Evolutionary conservation across 2,113 vertebrate genomes (phyloP).

Genomic region (Gracilinanus agilis): DNA sequence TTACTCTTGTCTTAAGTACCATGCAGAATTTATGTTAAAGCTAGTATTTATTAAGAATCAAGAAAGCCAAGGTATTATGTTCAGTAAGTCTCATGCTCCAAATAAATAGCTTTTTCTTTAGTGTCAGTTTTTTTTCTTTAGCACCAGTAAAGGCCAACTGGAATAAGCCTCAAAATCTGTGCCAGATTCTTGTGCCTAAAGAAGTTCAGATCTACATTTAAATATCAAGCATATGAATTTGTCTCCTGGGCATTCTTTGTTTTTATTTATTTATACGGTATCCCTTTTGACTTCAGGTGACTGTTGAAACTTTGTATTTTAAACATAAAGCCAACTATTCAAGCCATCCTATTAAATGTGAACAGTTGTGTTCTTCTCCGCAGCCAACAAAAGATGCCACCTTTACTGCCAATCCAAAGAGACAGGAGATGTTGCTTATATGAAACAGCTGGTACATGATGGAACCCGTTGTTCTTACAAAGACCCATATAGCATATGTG

Average conservation of each 20-base stretch:
- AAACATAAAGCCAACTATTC: neutral
- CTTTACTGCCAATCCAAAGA: constrained; percentile 97
- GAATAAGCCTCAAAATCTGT: neutral
- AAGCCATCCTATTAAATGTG: neutral
- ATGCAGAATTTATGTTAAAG: neutral
- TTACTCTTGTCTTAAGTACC: neutral
- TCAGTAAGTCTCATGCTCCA: neutral
- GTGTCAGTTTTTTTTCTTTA: neutral
- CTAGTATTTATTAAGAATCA: neutral
- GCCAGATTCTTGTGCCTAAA: neutral
- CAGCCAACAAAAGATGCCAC: constrained; percentile 95
- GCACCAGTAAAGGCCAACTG: neutral
- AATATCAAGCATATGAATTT: neutral
- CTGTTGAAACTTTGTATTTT: neutral
- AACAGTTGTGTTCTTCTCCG: neutral
- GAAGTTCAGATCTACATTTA: neutral
- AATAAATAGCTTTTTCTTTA: neutral
- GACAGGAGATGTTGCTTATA: constrained; percentile 89
- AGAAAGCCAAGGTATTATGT: neutral
- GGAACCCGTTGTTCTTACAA: constrained; percentile 97
- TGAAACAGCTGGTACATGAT: constrained; percentile 96
- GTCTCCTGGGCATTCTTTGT: neutral
- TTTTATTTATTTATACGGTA: neutral
- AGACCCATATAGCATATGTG: constrained; percentile 95
- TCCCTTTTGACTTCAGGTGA: constrained; percentile 34